Base-by-base conservation (phyloP, 1,140 invertebrate genomes). In the Papilio aristodemus region DNA sequence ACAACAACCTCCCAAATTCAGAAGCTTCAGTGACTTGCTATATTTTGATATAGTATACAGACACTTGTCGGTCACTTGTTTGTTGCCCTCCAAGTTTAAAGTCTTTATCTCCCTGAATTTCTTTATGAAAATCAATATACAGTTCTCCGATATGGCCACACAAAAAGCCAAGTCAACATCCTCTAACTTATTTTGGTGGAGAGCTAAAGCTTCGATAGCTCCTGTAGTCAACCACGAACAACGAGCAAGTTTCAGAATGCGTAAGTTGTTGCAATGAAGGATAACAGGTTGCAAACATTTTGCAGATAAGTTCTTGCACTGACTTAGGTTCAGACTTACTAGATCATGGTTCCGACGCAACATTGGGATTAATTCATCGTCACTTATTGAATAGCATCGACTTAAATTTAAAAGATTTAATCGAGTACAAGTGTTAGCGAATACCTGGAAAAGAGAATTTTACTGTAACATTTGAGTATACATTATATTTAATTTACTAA, bases 161-260 rank as follows among this genome's bases (percentile, higher is more conserved):
- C 92, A 93, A 71, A 93, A 85, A 11, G 93, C 92, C 14, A 94
- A 87, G 71, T 94, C 93, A 13, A 93, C 92, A 75, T 93, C 92
- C 68, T 92, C 92, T 38, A 94, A 77, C 57, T 89, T 89, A 72
- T 83, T 92, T 62, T 92, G 91, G 68, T 92, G 93, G 39, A 94
- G 76, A 3, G 93, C 91, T 11, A 93, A 71, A 0, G 93, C 93
- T 72, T 93, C 93, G 41, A 93, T 83, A 0, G 93, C 92, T 0
- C 93, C 93, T 0, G 92, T 92, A 0, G 93, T 93, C 4, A 94
- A 69, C 93, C 93, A 94, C 4, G 90, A 68, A 76, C 93, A 93
- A 69, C 86, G 87, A 1, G 88, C 84, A 0, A 94, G 80, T 70
- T 93, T 93, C 3, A 94, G 77, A 8, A 90, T 85, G 14, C 77